Percentiles rank a stretch among this genome's conserved stretches.
Evolutionary conservation across 2,113 vertebrate genomes (phyloP).

Genomic region (Anolis sagrei): DNA sequence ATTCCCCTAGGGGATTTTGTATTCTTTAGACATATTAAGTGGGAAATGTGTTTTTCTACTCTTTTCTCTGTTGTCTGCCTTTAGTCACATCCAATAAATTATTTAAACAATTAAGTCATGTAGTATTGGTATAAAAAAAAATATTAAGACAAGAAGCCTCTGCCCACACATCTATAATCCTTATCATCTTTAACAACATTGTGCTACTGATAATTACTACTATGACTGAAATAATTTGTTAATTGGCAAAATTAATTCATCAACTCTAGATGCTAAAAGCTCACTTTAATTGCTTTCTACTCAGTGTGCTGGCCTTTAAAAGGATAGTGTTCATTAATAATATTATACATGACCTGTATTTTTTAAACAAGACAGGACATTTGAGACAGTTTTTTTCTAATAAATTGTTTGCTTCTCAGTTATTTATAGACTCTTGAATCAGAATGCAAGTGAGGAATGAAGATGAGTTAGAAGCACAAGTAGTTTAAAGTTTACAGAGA

Average conservation of each 20-base stretch:
- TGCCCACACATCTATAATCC: not conserved
- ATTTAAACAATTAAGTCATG: not conserved
- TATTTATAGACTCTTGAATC: not conserved
- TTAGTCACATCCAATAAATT: not conserved
- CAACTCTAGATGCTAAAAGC: not conserved
- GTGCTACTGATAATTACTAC: not conserved
- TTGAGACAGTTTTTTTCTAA: not conserved
- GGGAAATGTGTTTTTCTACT: too few relatives aligned
- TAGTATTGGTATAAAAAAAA: not conserved
- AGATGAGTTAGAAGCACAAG: not conserved
- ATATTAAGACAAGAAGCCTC: not conserved
- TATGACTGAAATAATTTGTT: not conserved
- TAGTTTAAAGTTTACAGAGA: too few relatives aligned
- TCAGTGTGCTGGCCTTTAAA: not conserved
- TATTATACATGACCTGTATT: not conserved
- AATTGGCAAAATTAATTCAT: constrained; percentile 29
- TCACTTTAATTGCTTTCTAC: constrained; percentile 7
- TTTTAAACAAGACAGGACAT: not conserved
- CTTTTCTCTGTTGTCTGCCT: not conserved
- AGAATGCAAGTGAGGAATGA: not conserved
- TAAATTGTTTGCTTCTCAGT: not conserved
- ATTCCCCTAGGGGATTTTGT: too few relatives aligned
- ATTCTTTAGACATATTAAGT: too few relatives aligned
- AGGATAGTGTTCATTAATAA: not conserved
- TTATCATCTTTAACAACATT: not conserved